Conservation (phyloP, 2,113 vertebrate species). For the Pardalotus punctatus region DNA sequence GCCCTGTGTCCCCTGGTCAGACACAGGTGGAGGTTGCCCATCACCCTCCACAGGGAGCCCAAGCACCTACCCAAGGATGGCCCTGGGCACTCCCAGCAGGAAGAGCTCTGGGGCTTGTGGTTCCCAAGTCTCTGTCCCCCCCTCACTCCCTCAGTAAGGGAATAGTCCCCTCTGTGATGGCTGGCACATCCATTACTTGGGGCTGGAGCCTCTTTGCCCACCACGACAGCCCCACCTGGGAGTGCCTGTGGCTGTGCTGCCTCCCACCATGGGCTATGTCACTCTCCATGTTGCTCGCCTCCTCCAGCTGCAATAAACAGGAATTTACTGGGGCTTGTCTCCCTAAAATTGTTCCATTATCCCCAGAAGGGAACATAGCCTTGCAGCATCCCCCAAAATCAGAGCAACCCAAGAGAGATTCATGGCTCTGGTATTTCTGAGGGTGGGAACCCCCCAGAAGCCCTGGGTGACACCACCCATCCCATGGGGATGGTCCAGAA, state of each 20-base stretch:
- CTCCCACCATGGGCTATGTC: neutral
- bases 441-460: neutral
- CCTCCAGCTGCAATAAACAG: neutral
- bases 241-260: neutral
- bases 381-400: neutral
- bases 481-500: fast-evolving
- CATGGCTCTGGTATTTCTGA: neutral
- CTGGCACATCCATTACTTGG: no score
- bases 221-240: neutral
- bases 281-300: no score
- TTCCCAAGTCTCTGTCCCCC: neutral
- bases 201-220: neutral
- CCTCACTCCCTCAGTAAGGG: neutral
- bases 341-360: no score
- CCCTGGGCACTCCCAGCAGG: neutral
- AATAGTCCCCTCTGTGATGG: neutral
- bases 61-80: fast-evolving
- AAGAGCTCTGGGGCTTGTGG: neutral
- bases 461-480: neutral
- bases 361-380: neutral
- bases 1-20: fast-evolving
- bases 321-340: neutral
- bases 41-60: fast-evolving
- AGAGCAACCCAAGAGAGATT: neutral
- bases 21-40: neutral